phyloP scores from a whole-genome alignment of 2,888 invertebrate genomes.

The Cephalotes varians region DNA sequence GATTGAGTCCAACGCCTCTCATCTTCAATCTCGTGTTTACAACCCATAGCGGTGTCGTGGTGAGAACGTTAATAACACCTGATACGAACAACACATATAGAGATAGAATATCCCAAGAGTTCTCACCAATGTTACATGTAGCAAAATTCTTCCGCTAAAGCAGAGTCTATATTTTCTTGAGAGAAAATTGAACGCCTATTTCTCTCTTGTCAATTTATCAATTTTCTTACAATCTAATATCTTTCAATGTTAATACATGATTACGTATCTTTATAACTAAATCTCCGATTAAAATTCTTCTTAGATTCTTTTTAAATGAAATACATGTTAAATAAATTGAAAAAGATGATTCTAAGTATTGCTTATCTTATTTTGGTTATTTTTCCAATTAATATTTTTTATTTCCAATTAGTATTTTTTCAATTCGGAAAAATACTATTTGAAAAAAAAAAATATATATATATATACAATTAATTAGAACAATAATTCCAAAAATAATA shows the following conservation, averaged over 20 bases:
- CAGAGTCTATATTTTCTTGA: neutral
- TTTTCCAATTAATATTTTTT: no score
- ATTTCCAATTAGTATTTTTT: no score
- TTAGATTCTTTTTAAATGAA: neutral
- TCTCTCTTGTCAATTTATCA: neutral
- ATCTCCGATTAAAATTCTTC: neutral
- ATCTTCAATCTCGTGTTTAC: conserved; percentile 96
- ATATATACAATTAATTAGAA: no score
- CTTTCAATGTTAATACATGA: neutral
- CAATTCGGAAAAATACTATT: no score
- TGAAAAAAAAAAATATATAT: no score
- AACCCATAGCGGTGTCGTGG: conserved; percentile 97
- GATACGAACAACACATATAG: neutral
- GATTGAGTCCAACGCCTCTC: conserved; percentile 87
- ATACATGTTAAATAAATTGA: neutral
- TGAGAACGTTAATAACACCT: conserved; percentile 92
- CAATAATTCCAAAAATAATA: no score
- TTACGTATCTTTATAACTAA: neutral
- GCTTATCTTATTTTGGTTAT: neutral
- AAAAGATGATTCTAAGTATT: neutral
- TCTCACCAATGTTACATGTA: conserved; percentile 4
- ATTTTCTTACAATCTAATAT: neutral
- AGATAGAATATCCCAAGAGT: neutral
- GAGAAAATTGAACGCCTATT: neutral
- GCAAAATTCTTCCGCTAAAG: neutral